Evolutionary conservation across 2,888 invertebrate species (phyloP), one percentile per base, ranked within the genome.

Genomic region (Diaperis boleti): DNA sequence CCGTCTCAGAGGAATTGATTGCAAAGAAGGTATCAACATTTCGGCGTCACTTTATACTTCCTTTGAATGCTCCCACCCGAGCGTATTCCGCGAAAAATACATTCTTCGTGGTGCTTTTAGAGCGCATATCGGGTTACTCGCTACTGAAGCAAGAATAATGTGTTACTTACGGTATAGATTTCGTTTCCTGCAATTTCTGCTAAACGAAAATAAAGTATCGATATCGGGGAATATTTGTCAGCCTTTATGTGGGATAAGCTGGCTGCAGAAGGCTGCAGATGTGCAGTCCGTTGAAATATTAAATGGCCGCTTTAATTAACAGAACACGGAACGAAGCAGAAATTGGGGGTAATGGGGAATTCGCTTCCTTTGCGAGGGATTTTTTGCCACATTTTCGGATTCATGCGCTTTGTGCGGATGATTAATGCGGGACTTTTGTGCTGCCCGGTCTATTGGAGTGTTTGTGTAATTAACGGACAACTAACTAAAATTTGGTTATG

Each of bases 101-200:
- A 64, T 64, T 64, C 64, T 64, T 64, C 49, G 45, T 29, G 44
- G 20, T 56, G 64, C 64, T 64, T 64, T 64, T 64, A 64, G 64
- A 64, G 64, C 60, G 60, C 42, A 60, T 64, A 64, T 64, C 64
- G 64, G 44, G 60, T 64, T 64, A 60, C 64, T 18, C 55, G 60
- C 60, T 33, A 60, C 39, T 60, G 64, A 64, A 60, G 56, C 60
- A 64, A 64, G 60, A 64, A 64, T 64, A 64, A 64, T 64, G 60
- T 64, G 64, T 60, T 60, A 64, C 64, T 64, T 64, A 64, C 56
- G 60, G 64, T 64, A 64, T 64, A 56, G 60, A 64, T 64, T 64
- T 60, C 60, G 60, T 64, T 60, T 60, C 64, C 60, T 33, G 45
- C 60, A 64, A 60, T 64, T 59, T 56, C 33, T 55, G 49, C 49